Evolutionary conservation across 2,113 vertebrate species (phyloP), one percentile per base, ranked within the genome.

Genomic region (Sus scrofa): DNA sequence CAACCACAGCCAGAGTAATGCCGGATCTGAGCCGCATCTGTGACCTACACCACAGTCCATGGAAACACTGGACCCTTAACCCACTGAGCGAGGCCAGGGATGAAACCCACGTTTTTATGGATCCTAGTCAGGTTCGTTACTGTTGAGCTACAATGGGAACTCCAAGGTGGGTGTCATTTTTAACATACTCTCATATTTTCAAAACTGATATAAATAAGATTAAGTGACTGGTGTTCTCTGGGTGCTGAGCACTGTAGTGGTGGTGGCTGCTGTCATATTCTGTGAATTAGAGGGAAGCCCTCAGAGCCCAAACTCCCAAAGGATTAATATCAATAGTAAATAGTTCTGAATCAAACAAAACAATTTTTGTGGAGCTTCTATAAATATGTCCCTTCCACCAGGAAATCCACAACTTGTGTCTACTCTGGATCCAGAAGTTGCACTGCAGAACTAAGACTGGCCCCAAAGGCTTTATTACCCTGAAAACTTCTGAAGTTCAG

Each of bases 311-410:
- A 20, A 75, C 6, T 44, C 20, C 27, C 44, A 75, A 60, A 79
- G 7, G 39, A 82, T 68, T 82, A 44, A 93, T 34, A 60, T 93
- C 19, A 52, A 15, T 37, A 56, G 54, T 75, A 62, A 92, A 68
- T 73, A 86, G 20, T 44, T 84, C 32, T 11, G 32, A 94, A 86
- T 37, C 34, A 96, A 68, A 88, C 52, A 50, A 84, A 89, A 56
- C 67, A 30, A 52, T 52, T 30, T 16, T 34, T 58, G 10, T 79
- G 58, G 20, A 63, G 10, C 39, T 74, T 90, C 37, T 79, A n/a
- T 58, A 96, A 93, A 78, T 30, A 71, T 19, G 3, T 54, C 67
- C 9, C 16, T 86, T 58, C 65, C 58, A 84, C 19, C n/a, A 83
- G 77, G 52, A 96, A 85, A 78, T 7, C n/a, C n/a, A 93, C 16